Evolutionary conservation across 1,140 invertebrate genomes (phyloP).

Genomic region (Laodelphax striatellus): DNA sequence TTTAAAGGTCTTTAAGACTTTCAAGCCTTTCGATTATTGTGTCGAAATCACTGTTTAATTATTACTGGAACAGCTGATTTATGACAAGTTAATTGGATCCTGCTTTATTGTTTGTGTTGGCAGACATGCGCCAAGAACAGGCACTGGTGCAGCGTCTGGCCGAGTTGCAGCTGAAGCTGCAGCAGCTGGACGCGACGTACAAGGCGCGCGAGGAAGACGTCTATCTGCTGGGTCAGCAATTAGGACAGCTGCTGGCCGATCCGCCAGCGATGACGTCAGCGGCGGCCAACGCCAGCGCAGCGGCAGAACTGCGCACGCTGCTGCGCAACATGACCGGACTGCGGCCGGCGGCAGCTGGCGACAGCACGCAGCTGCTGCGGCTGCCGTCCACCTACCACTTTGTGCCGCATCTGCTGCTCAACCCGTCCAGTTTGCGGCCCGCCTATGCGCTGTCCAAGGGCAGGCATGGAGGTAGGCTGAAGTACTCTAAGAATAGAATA

Average conservation of each 20-base stretch:
- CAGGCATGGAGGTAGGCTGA: constrained; percentile 53
- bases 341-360: constrained; percentile 21
- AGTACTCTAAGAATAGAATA: too few relatives aligned
- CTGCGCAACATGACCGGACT: constrained; percentile 30
- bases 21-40: too few relatives aligned
- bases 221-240: constrained; percentile 45
- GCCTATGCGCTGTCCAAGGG: constrained; percentile 64
- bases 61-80: constrained; percentile 8
- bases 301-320: constrained; percentile 18
- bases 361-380: constrained; percentile 31
- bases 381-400: constrained; percentile 75
- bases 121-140: constrained; percentile 48
- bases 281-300: constrained; percentile 2
- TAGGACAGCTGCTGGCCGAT: constrained; percentile 32
- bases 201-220: constrained; percentile 56
- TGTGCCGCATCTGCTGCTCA: constrained; percentile 73
- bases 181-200: constrained; percentile 60
- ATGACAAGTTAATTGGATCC: too few relatives aligned
- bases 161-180: constrained; percentile 54
- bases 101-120: too few relatives aligned
- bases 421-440: constrained; percentile 63
- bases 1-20: too few relatives aligned
- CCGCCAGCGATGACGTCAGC: background rate
- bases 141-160: constrained; percentile 52
- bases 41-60: too few relatives aligned